Evolutionary conservation across 1,140 invertebrate species (phyloP).

Genomic region (Hormaphis cornu): DNA sequence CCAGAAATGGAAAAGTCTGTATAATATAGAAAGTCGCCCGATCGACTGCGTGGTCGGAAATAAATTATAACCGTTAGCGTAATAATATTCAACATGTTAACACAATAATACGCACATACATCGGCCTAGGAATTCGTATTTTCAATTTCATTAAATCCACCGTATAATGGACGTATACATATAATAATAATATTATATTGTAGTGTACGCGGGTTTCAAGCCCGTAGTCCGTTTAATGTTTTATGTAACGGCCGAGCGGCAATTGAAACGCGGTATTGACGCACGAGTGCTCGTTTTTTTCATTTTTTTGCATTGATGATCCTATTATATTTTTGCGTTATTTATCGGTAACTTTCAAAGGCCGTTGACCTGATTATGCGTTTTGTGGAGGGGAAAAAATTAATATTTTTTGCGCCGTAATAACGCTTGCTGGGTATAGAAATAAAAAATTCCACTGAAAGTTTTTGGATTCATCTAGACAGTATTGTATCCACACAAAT

Average conservation of each 20-base stretch:
- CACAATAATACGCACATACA: no score
- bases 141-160: conserved; percentile 12
- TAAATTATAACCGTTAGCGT: conserved; percentile 7
- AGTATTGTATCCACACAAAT: no score
- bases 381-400: no score
- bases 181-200: no score
- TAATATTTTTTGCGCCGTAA: no score
- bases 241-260: not conserved
- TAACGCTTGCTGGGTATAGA: no score
- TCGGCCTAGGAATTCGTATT: conserved; percentile 3
- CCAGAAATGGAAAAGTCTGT: conserved; percentile 9
- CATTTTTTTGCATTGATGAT: not conserved
- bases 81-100: conserved; percentile 4
- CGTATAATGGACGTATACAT: no score
- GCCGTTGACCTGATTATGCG: not conserved
- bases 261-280: not conserved
- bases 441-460: no score
- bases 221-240: not conserved
- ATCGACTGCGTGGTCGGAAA: not conserved
- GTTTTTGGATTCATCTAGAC: no score
- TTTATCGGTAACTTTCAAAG: not conserved
- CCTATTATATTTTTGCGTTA: not conserved
- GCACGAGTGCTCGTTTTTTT: not conserved
- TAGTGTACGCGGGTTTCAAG: no score
- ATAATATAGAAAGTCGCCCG: not conserved